A percentile compares a stretch with the other conserved stretches of the same genome.
phyloP scores from a whole-genome alignment of 2,113 vertebrate genomes.

The Sterna hirundo region DNA sequence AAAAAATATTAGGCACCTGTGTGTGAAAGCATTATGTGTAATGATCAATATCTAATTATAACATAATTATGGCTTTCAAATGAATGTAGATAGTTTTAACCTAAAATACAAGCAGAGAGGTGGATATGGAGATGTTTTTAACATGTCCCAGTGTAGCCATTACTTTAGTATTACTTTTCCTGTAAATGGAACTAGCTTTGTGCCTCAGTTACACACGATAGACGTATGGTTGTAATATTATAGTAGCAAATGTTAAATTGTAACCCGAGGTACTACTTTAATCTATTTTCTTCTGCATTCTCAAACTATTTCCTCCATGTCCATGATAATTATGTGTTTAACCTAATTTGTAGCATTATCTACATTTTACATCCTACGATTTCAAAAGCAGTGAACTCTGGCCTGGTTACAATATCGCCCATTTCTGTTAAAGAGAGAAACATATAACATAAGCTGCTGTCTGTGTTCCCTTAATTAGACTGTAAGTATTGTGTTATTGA shows the following conservation, averaged over 20 bases:
- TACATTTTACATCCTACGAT: background rate
- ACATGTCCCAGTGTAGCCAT: background rate
- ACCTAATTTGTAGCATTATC: background rate
- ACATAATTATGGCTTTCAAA: background rate
- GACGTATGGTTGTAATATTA: background rate
- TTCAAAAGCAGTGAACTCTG: background rate
- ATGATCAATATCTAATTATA: conserved; percentile 28
- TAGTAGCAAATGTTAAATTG: background rate
- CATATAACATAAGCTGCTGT: background rate
- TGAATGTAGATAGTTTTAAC: background rate
- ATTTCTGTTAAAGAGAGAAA: background rate
- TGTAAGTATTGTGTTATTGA: background rate
- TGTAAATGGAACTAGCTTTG: background rate
- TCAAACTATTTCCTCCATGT: background rate
- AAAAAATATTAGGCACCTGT: background rate
- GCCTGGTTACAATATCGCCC: background rate
- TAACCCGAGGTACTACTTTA: background rate
- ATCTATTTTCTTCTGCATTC: conserved; percentile 4
- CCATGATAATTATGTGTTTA: background rate
- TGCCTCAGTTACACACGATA: background rate
- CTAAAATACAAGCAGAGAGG: background rate
- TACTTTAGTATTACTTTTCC: background rate
- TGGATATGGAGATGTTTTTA: background rate
- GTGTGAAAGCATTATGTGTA: background rate
- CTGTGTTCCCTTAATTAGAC: background rate